Percentiles rank a stretch among this genome's conserved stretches.
phyloP scores from a whole-genome alignment of 2,888 invertebrate genomes.

The Drosophila meridiana region DNA sequence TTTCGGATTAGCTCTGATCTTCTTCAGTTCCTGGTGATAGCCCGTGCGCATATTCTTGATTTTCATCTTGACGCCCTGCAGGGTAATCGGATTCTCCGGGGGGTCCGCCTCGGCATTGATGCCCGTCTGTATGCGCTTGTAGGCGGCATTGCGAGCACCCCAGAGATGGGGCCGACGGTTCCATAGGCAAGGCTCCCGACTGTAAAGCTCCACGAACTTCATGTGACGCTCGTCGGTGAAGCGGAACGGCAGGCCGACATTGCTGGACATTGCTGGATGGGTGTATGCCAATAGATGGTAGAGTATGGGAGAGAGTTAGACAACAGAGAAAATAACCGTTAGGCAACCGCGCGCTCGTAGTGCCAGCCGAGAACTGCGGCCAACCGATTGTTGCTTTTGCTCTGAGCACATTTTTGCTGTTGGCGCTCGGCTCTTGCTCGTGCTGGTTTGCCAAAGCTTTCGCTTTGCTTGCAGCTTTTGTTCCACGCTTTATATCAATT shows the following conservation, averaged over 20 bases:
- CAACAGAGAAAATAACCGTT: constrained; percentile 22
- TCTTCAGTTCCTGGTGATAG: constrained; percentile 62
- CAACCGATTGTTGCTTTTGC: constrained; percentile 18
- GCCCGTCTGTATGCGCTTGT: constrained; percentile 62
- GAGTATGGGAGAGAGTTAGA: not conserved
- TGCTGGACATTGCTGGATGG: constrained; percentile 20
- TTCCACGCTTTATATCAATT: not conserved
- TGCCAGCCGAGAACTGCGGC: constrained; percentile 41
- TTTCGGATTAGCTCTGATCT: constrained; percentile 40
- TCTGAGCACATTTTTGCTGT: not conserved
- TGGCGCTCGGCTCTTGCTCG: constrained; percentile 29
- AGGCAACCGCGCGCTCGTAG: constrained; percentile 34
- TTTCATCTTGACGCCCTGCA: constrained; percentile 61
- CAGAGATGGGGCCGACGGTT: constrained; percentile 44
- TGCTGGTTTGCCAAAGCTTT: constrained; percentile 27
- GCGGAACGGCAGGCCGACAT: constrained; percentile 51
- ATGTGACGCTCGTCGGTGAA: constrained; percentile 64
- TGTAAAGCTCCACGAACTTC: constrained; percentile 62
- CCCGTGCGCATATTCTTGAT: constrained; percentile 61
- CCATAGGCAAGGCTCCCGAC: constrained; percentile 69
- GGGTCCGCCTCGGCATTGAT: constrained; percentile 43
- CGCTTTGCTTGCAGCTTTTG: constrained; percentile 11
- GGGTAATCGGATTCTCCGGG: constrained; percentile 37
- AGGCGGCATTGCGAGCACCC: constrained; percentile 47
- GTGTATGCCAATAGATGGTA: not conserved